Evolutionary conservation across 2,888 invertebrate genomes (phyloP).

Genomic region (Acholoe squamosa): DNA sequence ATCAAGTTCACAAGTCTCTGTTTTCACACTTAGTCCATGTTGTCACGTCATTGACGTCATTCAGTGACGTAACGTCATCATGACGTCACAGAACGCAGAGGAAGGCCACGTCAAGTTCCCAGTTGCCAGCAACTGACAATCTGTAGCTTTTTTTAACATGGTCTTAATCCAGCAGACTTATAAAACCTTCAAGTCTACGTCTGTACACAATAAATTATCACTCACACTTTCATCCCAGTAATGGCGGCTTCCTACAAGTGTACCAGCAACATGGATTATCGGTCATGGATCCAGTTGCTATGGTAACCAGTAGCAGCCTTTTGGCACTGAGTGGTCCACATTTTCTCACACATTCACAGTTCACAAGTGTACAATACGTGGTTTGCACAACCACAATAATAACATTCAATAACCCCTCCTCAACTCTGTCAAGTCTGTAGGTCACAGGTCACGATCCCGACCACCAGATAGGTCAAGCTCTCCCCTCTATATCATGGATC

Average conservation of each 20-base stretch:
- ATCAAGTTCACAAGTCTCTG: neutral
- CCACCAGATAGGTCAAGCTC: too few relatives aligned
- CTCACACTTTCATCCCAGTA: too few relatives aligned
- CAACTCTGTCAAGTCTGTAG: too few relatives aligned
- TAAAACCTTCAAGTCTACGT: neutral
- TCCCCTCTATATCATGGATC: too few relatives aligned
- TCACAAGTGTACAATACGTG: neutral
- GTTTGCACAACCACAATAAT: too few relatives aligned
- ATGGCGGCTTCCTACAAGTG: neutral
- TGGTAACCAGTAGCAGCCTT: too few relatives aligned
- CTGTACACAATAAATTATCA: neutral
- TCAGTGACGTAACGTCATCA: neutral
- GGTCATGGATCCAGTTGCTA: too few relatives aligned
- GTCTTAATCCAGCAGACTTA: neutral
- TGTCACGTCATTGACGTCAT: neutral
- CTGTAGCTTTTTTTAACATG: neutral
- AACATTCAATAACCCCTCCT: too few relatives aligned
- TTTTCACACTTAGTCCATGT: neutral
- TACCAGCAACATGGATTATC: too few relatives aligned
- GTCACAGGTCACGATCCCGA: too few relatives aligned
- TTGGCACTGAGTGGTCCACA: too few relatives aligned
- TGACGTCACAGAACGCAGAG: neutral
- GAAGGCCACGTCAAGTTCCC: neutral
- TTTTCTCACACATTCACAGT: too few relatives aligned
- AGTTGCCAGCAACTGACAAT: constrained; percentile 12